Evolutionary conservation across 1,140 invertebrate genomes (phyloP).

Genomic region (Bombus consobrinus): DNA sequence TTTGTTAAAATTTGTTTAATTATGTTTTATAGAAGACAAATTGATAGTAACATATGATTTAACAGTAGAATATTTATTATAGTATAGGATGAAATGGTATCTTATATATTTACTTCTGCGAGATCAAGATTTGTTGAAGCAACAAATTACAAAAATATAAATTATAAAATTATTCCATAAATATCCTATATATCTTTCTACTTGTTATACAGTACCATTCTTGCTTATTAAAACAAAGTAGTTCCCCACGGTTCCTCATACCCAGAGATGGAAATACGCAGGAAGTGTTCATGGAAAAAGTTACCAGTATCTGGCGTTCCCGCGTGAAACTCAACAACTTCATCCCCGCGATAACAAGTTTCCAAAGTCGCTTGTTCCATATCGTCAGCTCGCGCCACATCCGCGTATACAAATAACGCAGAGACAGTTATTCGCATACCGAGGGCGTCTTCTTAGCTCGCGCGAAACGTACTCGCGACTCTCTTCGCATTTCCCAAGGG

Average conservation of each 20-base stretch:
- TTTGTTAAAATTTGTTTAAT: background rate
- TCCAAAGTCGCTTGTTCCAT: conserved; percentile 18
- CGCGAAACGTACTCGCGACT: conserved; percentile 2
- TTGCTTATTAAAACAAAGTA: background rate
- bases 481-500: conserved; percentile 66
- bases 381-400: background rate
- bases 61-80: background rate
- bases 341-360: conserved; percentile 33
- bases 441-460: background rate
- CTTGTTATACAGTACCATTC: background rate
- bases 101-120: too few relatives aligned
- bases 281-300: background rate
- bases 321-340: background rate
- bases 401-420: conserved; percentile 20
- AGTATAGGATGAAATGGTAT: background rate
- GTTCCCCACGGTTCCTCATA: too few relatives aligned
- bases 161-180: too few relatives aligned
- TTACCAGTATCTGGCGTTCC: background rate
- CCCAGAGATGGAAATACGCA: background rate
- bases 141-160: too few relatives aligned
- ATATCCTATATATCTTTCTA: background rate
- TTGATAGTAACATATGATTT: too few relatives aligned
- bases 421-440: conserved; percentile 48
- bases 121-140: too few relatives aligned
- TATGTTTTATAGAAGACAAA: too few relatives aligned